A percentile compares a stretch with the other conserved stretches of the same genome.
Evolutionary conservation across 2,888 invertebrate species (phyloP).

Genomic region (Tanypteryx hageni): DNA sequence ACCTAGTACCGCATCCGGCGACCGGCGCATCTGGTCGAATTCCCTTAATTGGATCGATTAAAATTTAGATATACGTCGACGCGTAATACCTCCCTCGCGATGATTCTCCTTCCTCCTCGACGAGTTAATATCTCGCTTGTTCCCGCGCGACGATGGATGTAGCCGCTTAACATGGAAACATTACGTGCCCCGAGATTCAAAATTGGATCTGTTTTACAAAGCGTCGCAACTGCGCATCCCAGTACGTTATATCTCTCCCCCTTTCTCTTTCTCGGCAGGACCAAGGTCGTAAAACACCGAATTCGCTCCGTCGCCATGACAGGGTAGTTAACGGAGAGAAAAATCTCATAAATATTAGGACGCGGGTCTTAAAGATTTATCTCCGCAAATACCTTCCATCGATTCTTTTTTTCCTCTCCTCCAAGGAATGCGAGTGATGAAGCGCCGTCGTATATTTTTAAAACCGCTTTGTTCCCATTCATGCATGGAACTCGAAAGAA

Average conservation of each 20-base stretch:
- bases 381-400: background rate
- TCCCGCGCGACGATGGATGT: background rate
- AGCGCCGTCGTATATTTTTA: too few relatives aligned
- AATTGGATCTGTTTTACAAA: background rate
- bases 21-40: too few relatives aligned
- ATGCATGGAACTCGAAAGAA: too few relatives aligned
- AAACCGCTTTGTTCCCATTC: too few relatives aligned
- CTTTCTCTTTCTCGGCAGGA: background rate
- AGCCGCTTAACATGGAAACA: background rate
- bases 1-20: too few relatives aligned
- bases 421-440: too few relatives aligned
- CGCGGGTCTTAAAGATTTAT: background rate
- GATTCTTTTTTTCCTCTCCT: too few relatives aligned
- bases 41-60: too few relatives aligned
- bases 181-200: background rate
- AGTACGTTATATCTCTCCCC: too few relatives aligned
- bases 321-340: conserved; percentile 7
- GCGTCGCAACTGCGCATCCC: background rate
- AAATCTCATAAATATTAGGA: conserved; percentile 17
- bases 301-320: background rate
- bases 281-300: background rate
- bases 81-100: background rate
- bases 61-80: background rate
- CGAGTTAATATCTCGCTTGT: background rate
- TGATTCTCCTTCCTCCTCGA: background rate